phyloP scores from a whole-genome alignment of 2,113 vertebrate species.

The Sturnira hondurensis region DNA sequence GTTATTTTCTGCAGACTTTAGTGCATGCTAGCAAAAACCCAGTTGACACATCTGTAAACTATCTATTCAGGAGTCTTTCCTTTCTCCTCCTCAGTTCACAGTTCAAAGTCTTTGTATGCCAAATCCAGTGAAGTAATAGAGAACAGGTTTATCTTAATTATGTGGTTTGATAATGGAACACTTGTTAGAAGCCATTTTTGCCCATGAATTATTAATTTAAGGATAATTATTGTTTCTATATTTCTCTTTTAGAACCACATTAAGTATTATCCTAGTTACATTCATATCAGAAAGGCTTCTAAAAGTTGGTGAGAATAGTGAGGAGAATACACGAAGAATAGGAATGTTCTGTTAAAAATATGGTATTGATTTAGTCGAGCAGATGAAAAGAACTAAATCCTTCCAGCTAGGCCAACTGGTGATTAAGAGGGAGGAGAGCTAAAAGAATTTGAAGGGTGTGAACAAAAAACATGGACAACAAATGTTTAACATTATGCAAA shows the following conservation, averaged over 20 bases:
- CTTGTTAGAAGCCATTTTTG: constrained; percentile 4
- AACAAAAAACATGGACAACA: constrained; percentile 51
- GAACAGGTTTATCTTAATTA: neutral
- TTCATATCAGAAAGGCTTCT: neutral
- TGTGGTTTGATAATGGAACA: constrained; percentile 5
- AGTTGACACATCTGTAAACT: constrained; percentile 63
- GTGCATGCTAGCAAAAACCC: constrained; percentile 47
- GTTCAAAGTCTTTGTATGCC: constrained; percentile 44
- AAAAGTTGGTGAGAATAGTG: neutral
- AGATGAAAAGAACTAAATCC: constrained; percentile 48
- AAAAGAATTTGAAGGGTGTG: constrained; percentile 49
- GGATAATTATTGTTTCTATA: neutral
- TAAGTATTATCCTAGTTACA: neutral
- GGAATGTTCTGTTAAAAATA: constrained; percentile 32
- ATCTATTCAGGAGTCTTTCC: constrained; percentile 55
- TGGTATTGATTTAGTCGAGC: constrained; percentile 51
- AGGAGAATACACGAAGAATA: neutral
- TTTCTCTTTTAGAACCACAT: neutral
- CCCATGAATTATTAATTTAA: neutral
- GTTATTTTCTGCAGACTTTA: constrained; percentile 58
- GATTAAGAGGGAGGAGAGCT: constrained; percentile 47
- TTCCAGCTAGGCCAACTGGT: constrained; percentile 46
- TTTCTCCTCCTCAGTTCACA: constrained; percentile 43
- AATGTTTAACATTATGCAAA: constrained; percentile 60
- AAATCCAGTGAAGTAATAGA: constrained; percentile 28